Conservation (phyloP, 1,140 invertebrate genomes). For the Aphaenogaster ashmeadi region DNA sequence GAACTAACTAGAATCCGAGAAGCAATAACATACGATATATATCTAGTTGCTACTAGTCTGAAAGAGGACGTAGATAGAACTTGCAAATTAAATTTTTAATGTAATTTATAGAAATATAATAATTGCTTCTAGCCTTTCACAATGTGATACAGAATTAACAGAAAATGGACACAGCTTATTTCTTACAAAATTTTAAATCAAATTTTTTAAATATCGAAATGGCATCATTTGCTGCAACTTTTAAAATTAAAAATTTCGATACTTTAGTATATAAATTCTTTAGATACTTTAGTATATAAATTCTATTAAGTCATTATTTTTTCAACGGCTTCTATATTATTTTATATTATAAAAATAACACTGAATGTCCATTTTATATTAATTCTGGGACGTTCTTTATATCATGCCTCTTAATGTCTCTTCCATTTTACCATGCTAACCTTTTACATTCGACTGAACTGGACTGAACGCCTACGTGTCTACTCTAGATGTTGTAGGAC, state of each 20-base stretch:
- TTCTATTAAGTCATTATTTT: neutral
- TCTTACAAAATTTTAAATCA: neutral
- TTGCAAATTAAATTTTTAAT: neutral
- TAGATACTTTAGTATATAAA: neutral
- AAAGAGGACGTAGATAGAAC: neutral
- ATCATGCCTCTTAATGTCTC: neutral
- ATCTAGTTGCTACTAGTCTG: neutral
- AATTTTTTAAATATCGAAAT: neutral
- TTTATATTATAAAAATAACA: neutral
- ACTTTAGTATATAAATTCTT: neutral
- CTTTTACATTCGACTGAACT: constrained; percentile 3
- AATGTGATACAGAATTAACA: neutral
- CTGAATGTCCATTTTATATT: neutral
- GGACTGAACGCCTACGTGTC: neutral
- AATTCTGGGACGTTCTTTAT: neutral
- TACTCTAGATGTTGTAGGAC: neutral
- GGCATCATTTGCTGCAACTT: neutral
- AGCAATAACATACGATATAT: neutral
- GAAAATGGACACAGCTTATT: neutral
- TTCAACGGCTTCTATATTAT: neutral
- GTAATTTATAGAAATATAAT: neutral
- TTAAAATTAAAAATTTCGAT: neutral
- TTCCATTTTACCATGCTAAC: neutral
- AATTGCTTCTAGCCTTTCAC: neutral
- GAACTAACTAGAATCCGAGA: neutral